Evolutionary conservation across 1,140 invertebrate genomes (phyloP).

Genomic region (Scylla paramamosain): DNA sequence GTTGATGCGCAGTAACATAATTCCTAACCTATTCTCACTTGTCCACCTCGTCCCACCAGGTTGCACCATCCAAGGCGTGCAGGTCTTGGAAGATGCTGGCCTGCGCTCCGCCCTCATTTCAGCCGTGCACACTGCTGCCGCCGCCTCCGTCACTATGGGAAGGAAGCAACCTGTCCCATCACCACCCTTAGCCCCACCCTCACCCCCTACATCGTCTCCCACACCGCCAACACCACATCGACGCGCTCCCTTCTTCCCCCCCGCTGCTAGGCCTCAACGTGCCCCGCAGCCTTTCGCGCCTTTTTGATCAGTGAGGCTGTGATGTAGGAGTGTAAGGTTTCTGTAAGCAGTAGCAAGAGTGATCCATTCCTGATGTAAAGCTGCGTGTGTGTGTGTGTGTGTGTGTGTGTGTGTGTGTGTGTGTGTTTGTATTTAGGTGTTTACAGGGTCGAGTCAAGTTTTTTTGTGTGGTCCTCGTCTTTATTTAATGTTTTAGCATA

Average conservation of each 20-base stretch:
- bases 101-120: slow-evolving; percentile 52
- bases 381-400: too few species aligned
- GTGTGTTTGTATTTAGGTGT: too few species aligned
- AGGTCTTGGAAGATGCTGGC: slow-evolving; percentile 38
- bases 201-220: background rate
- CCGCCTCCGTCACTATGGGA: background rate
- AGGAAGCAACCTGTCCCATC: background rate
- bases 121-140: slow-evolving; percentile 48
- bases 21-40: background rate
- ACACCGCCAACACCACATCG: background rate
- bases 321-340: too few species aligned
- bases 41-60: slow-evolving; percentile 27
- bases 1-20: background rate
- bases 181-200: background rate
- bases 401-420: too few species aligned
- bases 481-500: too few species aligned
- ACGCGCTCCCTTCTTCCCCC: background rate
- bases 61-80: slow-evolving; percentile 66
- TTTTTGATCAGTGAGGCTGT: too few species aligned
- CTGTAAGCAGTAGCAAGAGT: too few species aligned
- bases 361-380: too few species aligned
- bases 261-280: background rate
- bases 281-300: too few species aligned
- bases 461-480: too few species aligned
- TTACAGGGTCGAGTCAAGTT: too few species aligned